These are phyloP conservation scores for Steatocranus sp. DNA, from an alignment of 2,797 vertebrate species.

Conservation along the genomic window DNA sequence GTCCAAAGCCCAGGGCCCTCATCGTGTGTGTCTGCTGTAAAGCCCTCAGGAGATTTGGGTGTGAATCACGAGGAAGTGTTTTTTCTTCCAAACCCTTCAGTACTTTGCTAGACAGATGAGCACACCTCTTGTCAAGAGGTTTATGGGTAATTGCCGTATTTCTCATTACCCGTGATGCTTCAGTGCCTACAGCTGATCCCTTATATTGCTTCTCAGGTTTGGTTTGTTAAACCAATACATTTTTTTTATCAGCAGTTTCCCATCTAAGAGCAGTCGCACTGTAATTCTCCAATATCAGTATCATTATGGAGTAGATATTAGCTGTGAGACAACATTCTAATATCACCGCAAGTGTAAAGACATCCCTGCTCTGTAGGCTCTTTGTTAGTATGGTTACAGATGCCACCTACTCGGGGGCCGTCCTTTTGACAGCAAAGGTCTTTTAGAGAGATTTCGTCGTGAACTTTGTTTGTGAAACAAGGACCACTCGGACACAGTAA, in stretches of 20 bases:
- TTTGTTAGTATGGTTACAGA: conserved; percentile 31
- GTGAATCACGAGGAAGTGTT: conserved; percentile 17
- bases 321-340: conserved; percentile 29
- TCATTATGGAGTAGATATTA: conserved; percentile 31
- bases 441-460: conserved; percentile 40
- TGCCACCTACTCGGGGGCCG: neutral
- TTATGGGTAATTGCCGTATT: neutral
- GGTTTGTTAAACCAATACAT: conserved; percentile 32
- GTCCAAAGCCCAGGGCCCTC: conserved; percentile 37
- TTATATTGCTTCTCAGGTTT: conserved; percentile 61
- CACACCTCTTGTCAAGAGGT: neutral
- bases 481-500: conserved; percentile 24
- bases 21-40: conserved; percentile 29
- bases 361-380: conserved; percentile 20
- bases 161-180: conserved; percentile 3
- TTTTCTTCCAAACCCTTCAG: conserved; percentile 21
- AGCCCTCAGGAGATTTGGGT: conserved; percentile 42
- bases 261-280: conserved; percentile 1
- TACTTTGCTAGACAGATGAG: conserved; percentile 23
- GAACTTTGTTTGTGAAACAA: conserved; percentile 42
- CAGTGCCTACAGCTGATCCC: conserved; percentile 9
- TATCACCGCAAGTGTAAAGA: conserved; percentile 31
- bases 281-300: neutral
- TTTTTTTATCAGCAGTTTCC: neutral
- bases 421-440: conserved; percentile 22